Evolutionary conservation across 64 coral and sea anemone species (phyloP).

Genomic region (Pachyseris speciosa): DNA sequence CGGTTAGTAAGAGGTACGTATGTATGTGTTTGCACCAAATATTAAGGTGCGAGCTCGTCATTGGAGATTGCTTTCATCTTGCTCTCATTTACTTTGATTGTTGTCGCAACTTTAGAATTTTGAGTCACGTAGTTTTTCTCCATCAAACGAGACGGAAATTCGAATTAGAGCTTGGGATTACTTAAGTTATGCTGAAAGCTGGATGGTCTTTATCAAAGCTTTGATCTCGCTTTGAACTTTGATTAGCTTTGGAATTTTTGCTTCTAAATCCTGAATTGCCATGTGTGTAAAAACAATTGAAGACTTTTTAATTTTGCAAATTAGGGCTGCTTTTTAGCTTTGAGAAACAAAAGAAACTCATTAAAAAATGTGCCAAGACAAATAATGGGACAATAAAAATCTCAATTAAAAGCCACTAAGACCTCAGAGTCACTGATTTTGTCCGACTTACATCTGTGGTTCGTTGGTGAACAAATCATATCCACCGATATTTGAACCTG

Average conservation of each 20-base stretch:
- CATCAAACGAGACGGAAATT: no score
- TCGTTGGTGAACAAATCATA: no score
- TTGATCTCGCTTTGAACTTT: background rate
- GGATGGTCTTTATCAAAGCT: background rate
- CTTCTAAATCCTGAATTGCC: background rate
- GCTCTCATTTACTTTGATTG: background rate
- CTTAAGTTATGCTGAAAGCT: background rate
- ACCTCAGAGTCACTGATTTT: background rate
- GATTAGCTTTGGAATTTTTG: background rate
- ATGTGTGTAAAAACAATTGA: background rate
- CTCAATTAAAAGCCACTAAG: background rate
- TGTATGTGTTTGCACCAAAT: background rate
- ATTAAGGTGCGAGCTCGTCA: background rate
- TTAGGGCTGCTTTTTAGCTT: background rate
- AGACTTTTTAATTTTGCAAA: background rate
- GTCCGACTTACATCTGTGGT: background rate
- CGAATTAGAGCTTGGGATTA: no score
- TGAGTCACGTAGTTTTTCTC: no score
- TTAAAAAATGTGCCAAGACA: background rate
- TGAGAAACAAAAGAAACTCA: background rate
- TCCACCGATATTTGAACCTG: background rate
- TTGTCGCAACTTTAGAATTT: background rate
- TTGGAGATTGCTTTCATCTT: background rate
- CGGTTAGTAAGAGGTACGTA: no score
- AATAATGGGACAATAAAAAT: conserved; percentile 17